These are phyloP conservation scores for Liparis tanakae DNA, from an alignment of 2,797 vertebrate species.

Conservation along the genomic window DNA sequence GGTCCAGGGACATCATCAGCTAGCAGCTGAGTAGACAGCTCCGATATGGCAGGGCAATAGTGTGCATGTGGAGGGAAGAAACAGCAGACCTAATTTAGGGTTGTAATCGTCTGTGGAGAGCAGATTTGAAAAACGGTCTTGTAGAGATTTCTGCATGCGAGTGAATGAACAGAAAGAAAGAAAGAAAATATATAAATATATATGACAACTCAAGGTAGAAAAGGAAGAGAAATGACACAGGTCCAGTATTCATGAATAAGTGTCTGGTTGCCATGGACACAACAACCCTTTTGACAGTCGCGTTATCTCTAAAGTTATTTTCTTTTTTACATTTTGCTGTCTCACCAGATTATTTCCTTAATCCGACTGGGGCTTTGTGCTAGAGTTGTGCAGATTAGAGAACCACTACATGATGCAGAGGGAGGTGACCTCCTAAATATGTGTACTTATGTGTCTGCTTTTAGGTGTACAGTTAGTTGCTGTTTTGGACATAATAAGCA, in stretches of 20 bases:
- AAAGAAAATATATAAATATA: too few relatives aligned
- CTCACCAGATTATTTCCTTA: slow-evolving; percentile 67
- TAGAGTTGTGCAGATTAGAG: slow-evolving; percentile 64
- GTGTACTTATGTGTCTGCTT: slow-evolving; percentile 15
- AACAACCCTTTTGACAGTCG: slow-evolving; percentile 55
- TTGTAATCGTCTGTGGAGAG: slow-evolving; percentile 22
- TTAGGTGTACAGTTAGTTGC: slow-evolving; percentile 12
- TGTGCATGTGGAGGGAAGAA: slow-evolving; percentile 12
- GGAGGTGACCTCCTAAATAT: slow-evolving; percentile 55
- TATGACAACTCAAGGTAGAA: slow-evolving; percentile 27
- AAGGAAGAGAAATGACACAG: slow-evolving; percentile 31
- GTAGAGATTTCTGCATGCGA: slow-evolving; percentile 19
- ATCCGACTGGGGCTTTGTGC: slow-evolving; percentile 63
- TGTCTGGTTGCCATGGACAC: slow-evolving; percentile 79
- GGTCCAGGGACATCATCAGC: slow-evolving; percentile 2
- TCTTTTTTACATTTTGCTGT: slow-evolving; percentile 50
- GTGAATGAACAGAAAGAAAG: slow-evolving; percentile 15
- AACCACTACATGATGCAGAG: slow-evolving; percentile 41
- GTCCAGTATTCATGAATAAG: slow-evolving; percentile 58
- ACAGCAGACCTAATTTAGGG: background rate
- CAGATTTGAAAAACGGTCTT: background rate
- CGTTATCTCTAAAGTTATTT: slow-evolving; percentile 51
- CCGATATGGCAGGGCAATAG: slow-evolving; percentile 14
- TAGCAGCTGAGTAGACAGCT: slow-evolving; percentile 18
- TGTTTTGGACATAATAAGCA: slow-evolving; percentile 12